Percentiles rank a stretch among this genome's conserved stretches.
Evolutionary conservation across 2,888 invertebrate species (phyloP).

Genomic region (Metalampra italica): DNA sequence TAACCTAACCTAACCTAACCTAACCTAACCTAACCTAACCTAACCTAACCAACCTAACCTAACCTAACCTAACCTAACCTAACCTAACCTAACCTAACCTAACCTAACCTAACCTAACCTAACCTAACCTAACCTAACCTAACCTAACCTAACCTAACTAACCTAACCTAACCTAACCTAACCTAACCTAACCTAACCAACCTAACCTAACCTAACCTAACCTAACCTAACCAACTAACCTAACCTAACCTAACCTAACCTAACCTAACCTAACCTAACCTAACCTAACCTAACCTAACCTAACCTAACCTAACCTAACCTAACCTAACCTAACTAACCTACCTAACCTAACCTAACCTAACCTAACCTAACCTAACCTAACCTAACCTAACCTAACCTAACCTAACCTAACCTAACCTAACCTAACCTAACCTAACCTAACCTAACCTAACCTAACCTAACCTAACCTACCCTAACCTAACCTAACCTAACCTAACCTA

Average conservation of each 20-base stretch:
- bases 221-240: conserved; percentile 15
- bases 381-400: conserved; percentile 11
- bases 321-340: conserved; percentile 9
- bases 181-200: conserved; percentile 20
- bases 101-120: conserved; percentile 17
- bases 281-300: conserved; percentile 13
- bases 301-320: conserved; percentile 13
- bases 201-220: conserved; percentile 18
- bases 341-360: conserved; percentile 11
- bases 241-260: conserved; percentile 17
- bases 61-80: conserved; percentile 16
- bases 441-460: conserved; percentile 11
- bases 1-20: conserved; percentile 20
- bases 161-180: conserved; percentile 19
- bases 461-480: too few species aligned
- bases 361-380: conserved; percentile 12
- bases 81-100: conserved; percentile 17
- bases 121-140: conserved; percentile 17
- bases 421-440: conserved; percentile 11
- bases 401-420: conserved; percentile 11
- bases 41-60: conserved; percentile 9
- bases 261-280: conserved; percentile 13
- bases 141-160: conserved; percentile 17
- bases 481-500: conserved; percentile 11
- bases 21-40: conserved; percentile 13